These are phyloP conservation scores for Lobophora halterata DNA, from an alignment of 2,888 invertebrate genomes.

Conservation along the genomic window DNA sequence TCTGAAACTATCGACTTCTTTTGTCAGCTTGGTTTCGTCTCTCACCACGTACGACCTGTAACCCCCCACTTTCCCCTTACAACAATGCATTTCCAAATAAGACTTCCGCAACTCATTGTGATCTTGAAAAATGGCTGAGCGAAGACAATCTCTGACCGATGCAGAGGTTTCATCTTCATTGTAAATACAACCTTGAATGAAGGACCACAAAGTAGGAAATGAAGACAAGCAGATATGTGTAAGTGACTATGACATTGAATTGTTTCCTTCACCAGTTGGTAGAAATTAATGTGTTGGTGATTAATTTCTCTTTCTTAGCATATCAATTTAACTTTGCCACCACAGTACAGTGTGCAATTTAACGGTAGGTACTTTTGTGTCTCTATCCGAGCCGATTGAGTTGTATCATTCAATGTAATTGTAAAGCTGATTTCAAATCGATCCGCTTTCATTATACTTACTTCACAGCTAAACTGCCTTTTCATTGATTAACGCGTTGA, in stretches of 20 bases:
- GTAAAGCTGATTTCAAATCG: slow-evolving; percentile 2
- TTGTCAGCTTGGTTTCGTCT: slow-evolving; percentile 26
- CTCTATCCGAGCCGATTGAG: slow-evolving; percentile 1
- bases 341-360: slow-evolving; percentile 8
- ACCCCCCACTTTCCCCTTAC: slow-evolving; percentile 63
- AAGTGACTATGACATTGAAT: slow-evolving; percentile 11
- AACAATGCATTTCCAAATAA: too few relatives aligned
- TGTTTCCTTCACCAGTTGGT: slow-evolving; percentile 13
- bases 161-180: slow-evolving; percentile 11
- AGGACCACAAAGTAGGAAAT: slow-evolving; percentile 10
- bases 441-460: neutral
- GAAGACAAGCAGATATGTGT: neutral
- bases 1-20: slow-evolving; percentile 29
- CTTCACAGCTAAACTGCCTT: too few relatives aligned
- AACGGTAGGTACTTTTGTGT: neutral
- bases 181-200: slow-evolving; percentile 14
- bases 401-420: slow-evolving; percentile 22
- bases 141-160: slow-evolving; percentile 46
- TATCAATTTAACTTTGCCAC: slow-evolving; percentile 2
- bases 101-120: slow-evolving; percentile 55
- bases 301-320: slow-evolving; percentile 18
- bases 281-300: slow-evolving; percentile 10
- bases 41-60: slow-evolving; percentile 51
- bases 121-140: slow-evolving; percentile 44
- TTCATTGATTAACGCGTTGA: too few relatives aligned